Evolutionary conservation across 2,888 invertebrate genomes (phyloP).

Genomic region (Oligia latruncula): DNA sequence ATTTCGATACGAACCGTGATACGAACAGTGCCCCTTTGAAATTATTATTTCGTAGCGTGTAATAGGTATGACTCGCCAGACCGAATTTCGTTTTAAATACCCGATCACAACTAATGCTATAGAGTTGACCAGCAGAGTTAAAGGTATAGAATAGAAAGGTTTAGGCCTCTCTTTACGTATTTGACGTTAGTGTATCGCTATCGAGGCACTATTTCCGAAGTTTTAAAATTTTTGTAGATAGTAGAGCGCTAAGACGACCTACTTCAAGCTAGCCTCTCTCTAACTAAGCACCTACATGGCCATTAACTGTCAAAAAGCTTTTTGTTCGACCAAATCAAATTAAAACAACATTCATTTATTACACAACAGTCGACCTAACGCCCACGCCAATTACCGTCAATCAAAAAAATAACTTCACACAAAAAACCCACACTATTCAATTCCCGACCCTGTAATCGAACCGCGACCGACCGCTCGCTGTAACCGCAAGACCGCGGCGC

Average conservation of each 20-base stretch:
- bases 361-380: not conserved
- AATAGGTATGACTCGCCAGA: no score
- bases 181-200: not conserved
- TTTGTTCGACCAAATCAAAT: not conserved
- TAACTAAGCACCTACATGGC: not conserved
- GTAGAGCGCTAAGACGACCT: not conserved
- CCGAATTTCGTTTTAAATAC: no score
- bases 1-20: not conserved
- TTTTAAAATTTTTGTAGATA: not conserved
- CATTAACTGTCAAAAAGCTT: not conserved
- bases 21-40: not conserved
- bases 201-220: not conserved
- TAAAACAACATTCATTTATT: not conserved
- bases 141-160: no score
- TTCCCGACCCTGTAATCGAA: conserved; percentile 62
- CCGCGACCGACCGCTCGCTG: conserved; percentile 35
- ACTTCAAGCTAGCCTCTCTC: not conserved
- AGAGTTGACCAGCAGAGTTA: not conserved
- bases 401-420: conserved; percentile 16
- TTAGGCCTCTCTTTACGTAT: not conserved
- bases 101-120: not conserved
- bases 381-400: conserved; percentile 5
- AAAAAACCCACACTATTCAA: conserved; percentile 7
- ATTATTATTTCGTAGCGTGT: no score
- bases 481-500: conserved; percentile 65